Percentiles rank a stretch among this genome's conserved stretches.
These are phyloP conservation scores for Tinea semifulvella DNA, from an alignment of 2,888 invertebrate genomes.

Conservation along the genomic window DNA sequence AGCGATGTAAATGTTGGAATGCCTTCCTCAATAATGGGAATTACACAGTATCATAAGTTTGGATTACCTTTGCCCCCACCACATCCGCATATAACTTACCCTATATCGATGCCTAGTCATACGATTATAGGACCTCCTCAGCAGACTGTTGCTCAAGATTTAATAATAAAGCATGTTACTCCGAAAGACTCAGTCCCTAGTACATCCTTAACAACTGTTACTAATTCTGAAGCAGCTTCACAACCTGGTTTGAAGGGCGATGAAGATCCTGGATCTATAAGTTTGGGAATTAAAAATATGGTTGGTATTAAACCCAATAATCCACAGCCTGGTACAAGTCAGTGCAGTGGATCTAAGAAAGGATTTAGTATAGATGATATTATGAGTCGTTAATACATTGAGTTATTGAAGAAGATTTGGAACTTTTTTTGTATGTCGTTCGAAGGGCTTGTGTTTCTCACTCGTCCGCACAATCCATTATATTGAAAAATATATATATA, in stretches of 20 bases:
- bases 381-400: slow-evolving; percentile 76
- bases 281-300: slow-evolving; percentile 59
- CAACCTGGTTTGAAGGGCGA: slow-evolving; percentile 32
- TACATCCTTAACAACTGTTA: slow-evolving; percentile 44
- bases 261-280: slow-evolving; percentile 43
- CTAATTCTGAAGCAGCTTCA: slow-evolving; percentile 33
- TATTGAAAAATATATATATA: too few species aligned
- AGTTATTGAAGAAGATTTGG: neutral
- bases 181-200: slow-evolving; percentile 51
- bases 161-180: slow-evolving; percentile 61
- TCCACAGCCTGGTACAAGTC: slow-evolving; percentile 64
- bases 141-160: slow-evolving; percentile 61
- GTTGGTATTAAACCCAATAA: slow-evolving; percentile 59
- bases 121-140: slow-evolving; percentile 47
- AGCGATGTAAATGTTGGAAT: slow-evolving; percentile 26
- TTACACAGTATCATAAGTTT: slow-evolving; percentile 59
- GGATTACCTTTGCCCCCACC: slow-evolving; percentile 56
- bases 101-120: slow-evolving; percentile 39
- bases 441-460: too few species aligned
- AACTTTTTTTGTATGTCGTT: neutral
- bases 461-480: too few species aligned
- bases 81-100: slow-evolving; percentile 49
- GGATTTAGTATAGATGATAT: slow-evolving; percentile 93
- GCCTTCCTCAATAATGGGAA: slow-evolving; percentile 47
- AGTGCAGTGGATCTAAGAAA: slow-evolving; percentile 74